These are phyloP conservation scores for Drosophila rufa DNA, from an alignment of 1,140 invertebrate genomes.

Conservation along the genomic window DNA sequence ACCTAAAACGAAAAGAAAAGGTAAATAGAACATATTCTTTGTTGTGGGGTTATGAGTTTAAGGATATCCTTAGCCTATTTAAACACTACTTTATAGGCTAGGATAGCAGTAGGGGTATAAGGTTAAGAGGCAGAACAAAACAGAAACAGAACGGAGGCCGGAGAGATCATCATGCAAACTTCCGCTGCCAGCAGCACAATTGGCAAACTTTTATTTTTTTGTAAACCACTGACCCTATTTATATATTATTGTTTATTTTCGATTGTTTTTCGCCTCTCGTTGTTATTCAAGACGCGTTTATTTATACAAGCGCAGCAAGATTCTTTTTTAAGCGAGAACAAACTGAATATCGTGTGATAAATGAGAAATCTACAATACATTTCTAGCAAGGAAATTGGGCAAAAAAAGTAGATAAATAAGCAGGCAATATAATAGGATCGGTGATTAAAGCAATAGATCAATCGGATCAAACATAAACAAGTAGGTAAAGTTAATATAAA, in stretches of 20 bases:
- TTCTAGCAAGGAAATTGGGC: neutral
- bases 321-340: constrained; percentile 7
- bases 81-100: constrained; percentile 23
- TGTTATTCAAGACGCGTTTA: constrained; percentile 35
- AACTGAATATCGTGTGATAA: constrained; percentile 14
- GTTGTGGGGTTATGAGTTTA: constrained; percentile 1
- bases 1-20: constrained; percentile 68
- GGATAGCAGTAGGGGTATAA: neutral
- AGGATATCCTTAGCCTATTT: constrained; percentile 44
- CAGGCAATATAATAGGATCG: neutral
- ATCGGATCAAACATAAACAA: neutral
- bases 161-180: constrained; percentile 42
- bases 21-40: constrained; percentile 34
- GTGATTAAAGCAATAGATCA: constrained; percentile 1
- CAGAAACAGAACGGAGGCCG: neutral
- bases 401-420: constrained; percentile 4
- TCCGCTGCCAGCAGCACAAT: constrained; percentile 31
- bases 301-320: constrained; percentile 33
- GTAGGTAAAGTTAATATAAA: too few species aligned
- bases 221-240: constrained; percentile 38
- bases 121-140: neutral
- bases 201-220: constrained; percentile 26
- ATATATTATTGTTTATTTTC: constrained; percentile 35
- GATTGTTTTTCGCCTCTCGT: constrained; percentile 26
- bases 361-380: constrained; percentile 10